These are phyloP conservation scores for Takifugu flavidus DNA, from an alignment of 2,113 vertebrate species.

Conservation along the genomic window DNA sequence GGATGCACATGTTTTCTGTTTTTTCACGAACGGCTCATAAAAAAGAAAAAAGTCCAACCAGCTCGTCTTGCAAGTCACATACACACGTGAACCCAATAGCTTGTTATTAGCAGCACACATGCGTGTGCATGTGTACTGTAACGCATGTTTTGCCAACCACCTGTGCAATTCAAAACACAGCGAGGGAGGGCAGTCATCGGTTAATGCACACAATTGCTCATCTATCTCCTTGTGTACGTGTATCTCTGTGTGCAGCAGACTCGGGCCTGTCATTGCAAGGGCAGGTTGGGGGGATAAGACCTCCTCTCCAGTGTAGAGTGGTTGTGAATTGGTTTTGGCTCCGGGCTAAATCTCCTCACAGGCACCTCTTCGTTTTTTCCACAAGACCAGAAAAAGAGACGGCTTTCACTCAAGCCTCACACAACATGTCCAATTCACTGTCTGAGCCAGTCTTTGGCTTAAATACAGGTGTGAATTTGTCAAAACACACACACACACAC, in stretches of 20 bases:
- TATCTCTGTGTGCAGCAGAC: conserved; percentile 27
- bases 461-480: conserved; percentile 54
- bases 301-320: conserved; percentile 67
- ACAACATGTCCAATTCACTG: conserved; percentile 52
- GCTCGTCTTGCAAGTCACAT: background rate
- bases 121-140: conserved; percentile 2
- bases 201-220: conserved; percentile 1
- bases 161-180: conserved; percentile 69
- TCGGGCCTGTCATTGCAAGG: conserved; percentile 48
- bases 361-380: conserved; percentile 54
- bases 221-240: conserved; percentile 1
- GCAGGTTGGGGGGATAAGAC: conserved; percentile 59
- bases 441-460: conserved; percentile 55
- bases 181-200: conserved; percentile 57
- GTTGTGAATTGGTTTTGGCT: conserved; percentile 70
- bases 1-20: conserved; percentile 31
- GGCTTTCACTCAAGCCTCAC: conserved; percentile 49
- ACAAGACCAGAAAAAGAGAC: conserved; percentile 46
- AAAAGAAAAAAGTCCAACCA: background rate
- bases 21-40: conserved; percentile 3
- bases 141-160: conserved; percentile 4
- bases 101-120: conserved; percentile 3
- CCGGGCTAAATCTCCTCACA: conserved; percentile 65
- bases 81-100: conserved; percentile 4
- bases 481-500: conserved; percentile 3